Conservation (phyloP, 2,888 invertebrate species). For the Serrognathus titanus region DNA sequence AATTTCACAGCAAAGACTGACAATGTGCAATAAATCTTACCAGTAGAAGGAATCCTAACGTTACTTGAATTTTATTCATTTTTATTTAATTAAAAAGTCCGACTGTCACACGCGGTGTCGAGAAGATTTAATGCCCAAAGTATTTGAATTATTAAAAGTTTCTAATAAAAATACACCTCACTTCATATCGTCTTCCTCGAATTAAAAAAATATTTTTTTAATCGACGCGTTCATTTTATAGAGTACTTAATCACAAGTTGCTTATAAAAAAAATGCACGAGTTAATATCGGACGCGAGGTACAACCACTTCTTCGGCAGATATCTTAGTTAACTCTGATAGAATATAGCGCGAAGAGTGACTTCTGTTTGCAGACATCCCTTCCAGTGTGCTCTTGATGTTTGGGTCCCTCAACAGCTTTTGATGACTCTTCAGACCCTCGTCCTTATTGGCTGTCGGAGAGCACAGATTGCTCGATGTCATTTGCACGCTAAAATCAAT, state of each 20-base stretch:
- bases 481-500: slow-evolving; percentile 23
- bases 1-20: neutral
- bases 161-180: neutral
- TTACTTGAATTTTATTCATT: too few species aligned
- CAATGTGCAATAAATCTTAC: neutral
- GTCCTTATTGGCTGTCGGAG: slow-evolving; percentile 26
- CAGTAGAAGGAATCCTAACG: neutral
- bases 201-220: too few species aligned
- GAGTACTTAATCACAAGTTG: too few species aligned
- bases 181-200: neutral
- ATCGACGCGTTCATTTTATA: neutral
- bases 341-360: slow-evolving; percentile 24
- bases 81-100: too few species aligned
- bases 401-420: slow-evolving; percentile 25
- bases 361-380: slow-evolving; percentile 23
- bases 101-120: too few species aligned
- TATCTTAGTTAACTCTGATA: slow-evolving; percentile 3
- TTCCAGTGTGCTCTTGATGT: slow-evolving; percentile 17
- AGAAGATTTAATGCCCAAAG: too few species aligned
- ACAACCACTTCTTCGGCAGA: neutral
- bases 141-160: neutral
- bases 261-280: neutral
- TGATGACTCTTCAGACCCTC: slow-evolving; percentile 25
- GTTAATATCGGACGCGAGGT: neutral
- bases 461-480: slow-evolving; percentile 19